These are phyloP conservation scores for Rhopalosiphum maidis DNA, from an alignment of 1,140 invertebrate species.

Conservation along the genomic window DNA sequence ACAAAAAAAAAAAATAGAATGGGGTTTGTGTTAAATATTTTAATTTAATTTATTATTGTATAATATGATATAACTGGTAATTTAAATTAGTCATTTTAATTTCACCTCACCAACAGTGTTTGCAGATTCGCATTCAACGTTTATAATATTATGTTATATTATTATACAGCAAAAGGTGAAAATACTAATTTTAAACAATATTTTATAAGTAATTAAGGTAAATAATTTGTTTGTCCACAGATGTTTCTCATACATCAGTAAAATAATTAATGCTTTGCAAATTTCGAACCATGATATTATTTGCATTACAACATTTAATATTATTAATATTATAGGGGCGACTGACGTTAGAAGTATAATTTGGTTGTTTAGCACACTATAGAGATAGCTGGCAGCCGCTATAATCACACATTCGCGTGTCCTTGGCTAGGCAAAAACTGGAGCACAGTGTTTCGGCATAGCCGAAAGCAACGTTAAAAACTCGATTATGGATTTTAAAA, in stretches of 20 bases:
- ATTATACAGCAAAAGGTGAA: not conserved
- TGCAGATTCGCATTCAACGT: not conserved
- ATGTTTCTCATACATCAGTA: not conserved
- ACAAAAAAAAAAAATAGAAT: not conserved
- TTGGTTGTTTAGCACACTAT: not conserved
- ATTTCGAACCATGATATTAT: not conserved
- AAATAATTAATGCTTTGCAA: not conserved
- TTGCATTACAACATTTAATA: not conserved
- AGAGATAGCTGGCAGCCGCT: not conserved
- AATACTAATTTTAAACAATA: no score
- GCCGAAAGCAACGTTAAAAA: not conserved
- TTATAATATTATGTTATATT: not conserved
- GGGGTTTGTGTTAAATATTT: not conserved
- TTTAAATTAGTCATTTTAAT: not conserved
- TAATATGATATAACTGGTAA: no score
- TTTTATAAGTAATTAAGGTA: not conserved
- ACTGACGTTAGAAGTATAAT: not conserved
- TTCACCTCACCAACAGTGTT: not conserved
- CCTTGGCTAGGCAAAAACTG: conserved; percentile 27
- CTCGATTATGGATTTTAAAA: conserved; percentile 21
- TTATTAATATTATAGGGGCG: not conserved
- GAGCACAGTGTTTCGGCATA: conserved; percentile 12
- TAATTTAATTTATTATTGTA: no score
- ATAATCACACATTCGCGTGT: not conserved
- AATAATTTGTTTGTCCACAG: not conserved